Conservation (phyloP, 2,888 invertebrate species). For the Ichneumoninae sp. region DNA sequence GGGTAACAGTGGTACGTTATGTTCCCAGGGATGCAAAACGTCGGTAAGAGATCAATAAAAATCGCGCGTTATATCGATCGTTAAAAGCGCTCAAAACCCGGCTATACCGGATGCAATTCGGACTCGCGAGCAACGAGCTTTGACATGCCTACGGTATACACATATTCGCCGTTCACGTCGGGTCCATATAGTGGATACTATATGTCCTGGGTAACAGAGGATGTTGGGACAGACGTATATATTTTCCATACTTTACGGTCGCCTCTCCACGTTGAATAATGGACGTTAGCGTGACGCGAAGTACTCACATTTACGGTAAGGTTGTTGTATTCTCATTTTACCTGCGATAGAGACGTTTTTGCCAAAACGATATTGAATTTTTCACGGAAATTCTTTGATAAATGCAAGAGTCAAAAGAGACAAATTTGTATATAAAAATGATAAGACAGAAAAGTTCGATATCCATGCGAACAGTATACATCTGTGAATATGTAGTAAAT, state of each 20-base stretch:
- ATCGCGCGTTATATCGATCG: constrained; percentile 32
- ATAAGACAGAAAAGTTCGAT: too few relatives aligned
- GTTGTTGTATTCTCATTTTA: background rate
- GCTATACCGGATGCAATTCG: constrained; percentile 35
- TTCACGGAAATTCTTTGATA: background rate
- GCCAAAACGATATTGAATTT: background rate
- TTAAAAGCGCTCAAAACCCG: constrained; percentile 22
- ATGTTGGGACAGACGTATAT: background rate
- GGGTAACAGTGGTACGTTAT: background rate
- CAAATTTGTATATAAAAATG: background rate
- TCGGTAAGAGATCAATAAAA: constrained; percentile 25
- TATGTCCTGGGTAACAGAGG: background rate
- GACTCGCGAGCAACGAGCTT: constrained; percentile 18
- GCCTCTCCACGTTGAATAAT: constrained; percentile 40
- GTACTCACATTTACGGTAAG: background rate
- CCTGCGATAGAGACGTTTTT: background rate
- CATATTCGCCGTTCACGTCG: background rate
- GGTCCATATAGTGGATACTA: background rate
- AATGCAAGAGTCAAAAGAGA: background rate
- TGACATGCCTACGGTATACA: background rate
- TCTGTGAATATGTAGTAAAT: too few relatives aligned
- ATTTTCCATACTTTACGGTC: constrained; percentile 46
- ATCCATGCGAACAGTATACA: too few relatives aligned
- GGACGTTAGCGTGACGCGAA: constrained; percentile 13
- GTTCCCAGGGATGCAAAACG: background rate